Conservation (phyloP, 1,140 invertebrate genomes). For the Drosophila guanche region DNA sequence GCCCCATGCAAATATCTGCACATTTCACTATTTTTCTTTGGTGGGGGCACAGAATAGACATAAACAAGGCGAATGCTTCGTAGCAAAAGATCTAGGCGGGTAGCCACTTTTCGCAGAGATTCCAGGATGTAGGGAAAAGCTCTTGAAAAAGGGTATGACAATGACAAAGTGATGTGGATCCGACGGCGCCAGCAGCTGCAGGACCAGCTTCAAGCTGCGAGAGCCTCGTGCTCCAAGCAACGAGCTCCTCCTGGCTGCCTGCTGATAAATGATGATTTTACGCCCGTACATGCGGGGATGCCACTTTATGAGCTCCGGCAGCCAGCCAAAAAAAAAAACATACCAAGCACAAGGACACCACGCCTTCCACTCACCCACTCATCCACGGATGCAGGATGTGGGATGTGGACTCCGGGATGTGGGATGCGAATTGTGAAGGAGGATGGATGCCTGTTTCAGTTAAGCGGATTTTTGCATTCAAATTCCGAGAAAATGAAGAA, state of each 20-base stretch:
- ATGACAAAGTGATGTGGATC: slow-evolving; percentile 76
- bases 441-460: slow-evolving; percentile 51
- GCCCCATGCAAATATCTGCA: slow-evolving; percentile 63
- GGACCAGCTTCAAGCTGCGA: slow-evolving; percentile 1
- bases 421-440: slow-evolving; percentile 37
- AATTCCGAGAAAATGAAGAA: slow-evolving; percentile 48
- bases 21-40: slow-evolving; percentile 14
- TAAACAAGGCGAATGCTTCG: slow-evolving; percentile 40
- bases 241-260: slow-evolving; percentile 25
- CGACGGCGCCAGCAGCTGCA: slow-evolving; percentile 61
- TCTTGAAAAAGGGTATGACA: slow-evolving; percentile 74
- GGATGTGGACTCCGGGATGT: too few relatives aligned
- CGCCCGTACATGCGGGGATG: slow-evolving; percentile 65
- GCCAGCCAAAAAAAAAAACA: slow-evolving; percentile 35
- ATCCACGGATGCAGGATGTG: slow-evolving; percentile 27
- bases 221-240: background rate
- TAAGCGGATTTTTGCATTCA: slow-evolving; percentile 77
- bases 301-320: slow-evolving; percentile 67
- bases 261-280: slow-evolving; percentile 80
- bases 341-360: slow-evolving; percentile 36
- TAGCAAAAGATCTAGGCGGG: slow-evolving; percentile 35
- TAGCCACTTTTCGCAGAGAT: slow-evolving; percentile 31
- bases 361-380: slow-evolving; percentile 26
- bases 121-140: slow-evolving; percentile 45
- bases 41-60: slow-evolving; percentile 18